phyloP scores from a whole-genome alignment of 1,140 invertebrate genomes.

The Pseudomyrmex pallidus region DNA sequence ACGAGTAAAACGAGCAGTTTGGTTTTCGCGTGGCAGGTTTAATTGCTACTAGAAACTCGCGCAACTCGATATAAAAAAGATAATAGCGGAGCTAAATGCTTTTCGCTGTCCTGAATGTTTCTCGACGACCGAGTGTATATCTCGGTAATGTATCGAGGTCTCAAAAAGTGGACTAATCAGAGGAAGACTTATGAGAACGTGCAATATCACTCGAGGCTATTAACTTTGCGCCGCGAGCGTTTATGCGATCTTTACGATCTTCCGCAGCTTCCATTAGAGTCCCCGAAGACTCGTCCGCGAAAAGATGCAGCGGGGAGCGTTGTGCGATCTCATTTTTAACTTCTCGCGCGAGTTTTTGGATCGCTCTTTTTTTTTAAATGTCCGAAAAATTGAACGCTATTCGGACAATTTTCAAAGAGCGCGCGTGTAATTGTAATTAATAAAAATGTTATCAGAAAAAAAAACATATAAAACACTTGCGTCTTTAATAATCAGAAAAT shows the following conservation, averaged over 20 bases:
- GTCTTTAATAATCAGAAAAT: background rate
- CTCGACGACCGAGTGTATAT: background rate
- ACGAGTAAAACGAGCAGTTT: constrained; percentile 16
- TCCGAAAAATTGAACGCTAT: background rate
- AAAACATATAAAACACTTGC: background rate
- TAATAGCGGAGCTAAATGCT: constrained; percentile 15
- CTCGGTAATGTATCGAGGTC: background rate
- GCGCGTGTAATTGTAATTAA: background rate
- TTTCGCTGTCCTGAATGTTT: constrained; percentile 5
- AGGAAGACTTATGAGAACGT: background rate
- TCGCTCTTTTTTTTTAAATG: background rate
- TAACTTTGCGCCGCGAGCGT: constrained; percentile 42
- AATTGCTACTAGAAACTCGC: constrained; percentile 20
- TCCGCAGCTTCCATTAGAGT: constrained; percentile 33
- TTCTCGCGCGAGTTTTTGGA: background rate
- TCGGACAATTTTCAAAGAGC: background rate
- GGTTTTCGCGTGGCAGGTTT: background rate
- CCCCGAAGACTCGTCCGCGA: background rate
- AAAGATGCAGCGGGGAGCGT: background rate
- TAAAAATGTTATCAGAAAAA: background rate
- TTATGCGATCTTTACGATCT: constrained; percentile 38
- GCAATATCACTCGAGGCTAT: constrained; percentile 30
- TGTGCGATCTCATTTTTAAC: constrained; percentile 10
- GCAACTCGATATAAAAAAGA: constrained; percentile 6
- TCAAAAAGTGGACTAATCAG: constrained; percentile 46